These are phyloP conservation scores for Nematopogon swammerdamellus DNA, from an alignment of 2,888 invertebrate species.

Conservation along the genomic window DNA sequence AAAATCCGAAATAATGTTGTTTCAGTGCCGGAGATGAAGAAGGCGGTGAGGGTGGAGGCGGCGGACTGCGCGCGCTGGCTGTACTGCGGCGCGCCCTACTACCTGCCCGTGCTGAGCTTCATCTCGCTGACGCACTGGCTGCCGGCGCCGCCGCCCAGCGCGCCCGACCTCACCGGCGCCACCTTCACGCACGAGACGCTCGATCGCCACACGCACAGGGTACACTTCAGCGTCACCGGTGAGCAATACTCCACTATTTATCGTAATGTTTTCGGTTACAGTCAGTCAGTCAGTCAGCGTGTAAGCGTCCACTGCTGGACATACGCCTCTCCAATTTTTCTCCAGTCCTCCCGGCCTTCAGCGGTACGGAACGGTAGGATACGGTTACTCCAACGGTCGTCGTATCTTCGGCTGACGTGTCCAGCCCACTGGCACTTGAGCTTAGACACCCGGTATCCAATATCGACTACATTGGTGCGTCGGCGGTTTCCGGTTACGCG, in stretches of 20 bases:
- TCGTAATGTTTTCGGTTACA: conserved; percentile 1
- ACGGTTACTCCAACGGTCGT: no score
- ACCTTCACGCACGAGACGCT: conserved; percentile 26
- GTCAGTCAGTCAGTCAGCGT: no score
- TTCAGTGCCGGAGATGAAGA: conserved; percentile 17
- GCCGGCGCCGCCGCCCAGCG: conserved; percentile 48
- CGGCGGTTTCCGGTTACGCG: no score
- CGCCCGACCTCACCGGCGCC: conserved; percentile 40
- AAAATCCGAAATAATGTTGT: conserved; percentile 4
- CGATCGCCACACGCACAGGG: conserved; percentile 6
- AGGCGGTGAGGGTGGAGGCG: conserved; percentile 8
- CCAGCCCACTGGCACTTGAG: no score
- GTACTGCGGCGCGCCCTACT: conserved; percentile 79
- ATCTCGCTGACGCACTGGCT: conserved; percentile 64
- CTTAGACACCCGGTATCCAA: no score
- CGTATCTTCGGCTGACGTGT: no score
- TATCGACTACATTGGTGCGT: no score
- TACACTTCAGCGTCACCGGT: conserved; percentile 2
- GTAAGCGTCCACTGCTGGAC: no score
- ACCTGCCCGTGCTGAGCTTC: conserved; percentile 69
- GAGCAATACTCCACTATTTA: background rate
- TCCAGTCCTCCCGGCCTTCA: no score
- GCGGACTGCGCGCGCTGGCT: conserved; percentile 58
- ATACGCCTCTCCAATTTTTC: no score
- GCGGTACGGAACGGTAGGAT: background rate